These are phyloP conservation scores for Vidua chalybeata DNA, from an alignment of 2,113 vertebrate species.

Conservation along the genomic window DNA sequence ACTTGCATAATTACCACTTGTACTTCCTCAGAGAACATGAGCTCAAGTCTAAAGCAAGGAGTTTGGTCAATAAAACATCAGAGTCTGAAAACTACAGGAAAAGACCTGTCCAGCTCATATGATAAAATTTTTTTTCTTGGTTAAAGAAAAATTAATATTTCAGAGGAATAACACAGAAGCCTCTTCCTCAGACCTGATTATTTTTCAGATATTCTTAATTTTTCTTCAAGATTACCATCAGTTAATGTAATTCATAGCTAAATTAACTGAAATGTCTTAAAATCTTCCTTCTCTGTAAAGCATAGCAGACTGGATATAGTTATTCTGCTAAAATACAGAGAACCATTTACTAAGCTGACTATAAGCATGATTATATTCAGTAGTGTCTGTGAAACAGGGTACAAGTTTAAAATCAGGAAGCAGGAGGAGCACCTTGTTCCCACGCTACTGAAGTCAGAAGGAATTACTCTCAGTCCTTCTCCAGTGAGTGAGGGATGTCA, in stretches of 20 bases:
- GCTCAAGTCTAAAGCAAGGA: slow-evolving; percentile 63
- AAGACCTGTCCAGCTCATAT: slow-evolving; percentile 18
- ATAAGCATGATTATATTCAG: neutral
- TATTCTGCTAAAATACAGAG: neutral
- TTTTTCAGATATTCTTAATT: neutral
- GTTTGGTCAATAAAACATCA: slow-evolving; percentile 65
- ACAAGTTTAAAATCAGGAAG: neutral
- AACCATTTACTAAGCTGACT: neutral
- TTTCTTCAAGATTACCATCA: neutral
- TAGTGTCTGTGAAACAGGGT: neutral
- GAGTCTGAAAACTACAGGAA: slow-evolving; percentile 48
- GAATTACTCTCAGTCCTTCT: neutral
- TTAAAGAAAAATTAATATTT: neutral
- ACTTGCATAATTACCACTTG: slow-evolving; percentile 74
- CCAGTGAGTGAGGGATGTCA: neutral
- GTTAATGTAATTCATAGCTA: neutral
- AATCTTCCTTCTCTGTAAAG: neutral
- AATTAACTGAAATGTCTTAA: neutral
- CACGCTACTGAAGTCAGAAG: neutral
- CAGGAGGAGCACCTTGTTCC: neutral
- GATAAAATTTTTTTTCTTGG: slow-evolving; percentile 21
- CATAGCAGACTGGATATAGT: neutral
- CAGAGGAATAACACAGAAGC: neutral
- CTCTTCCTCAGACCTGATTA: neutral
- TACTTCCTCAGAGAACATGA: slow-evolving; percentile 72